phyloP scores from a whole-genome alignment of 1,140 invertebrate genomes.

The Aphelinus atriplicis region DNA sequence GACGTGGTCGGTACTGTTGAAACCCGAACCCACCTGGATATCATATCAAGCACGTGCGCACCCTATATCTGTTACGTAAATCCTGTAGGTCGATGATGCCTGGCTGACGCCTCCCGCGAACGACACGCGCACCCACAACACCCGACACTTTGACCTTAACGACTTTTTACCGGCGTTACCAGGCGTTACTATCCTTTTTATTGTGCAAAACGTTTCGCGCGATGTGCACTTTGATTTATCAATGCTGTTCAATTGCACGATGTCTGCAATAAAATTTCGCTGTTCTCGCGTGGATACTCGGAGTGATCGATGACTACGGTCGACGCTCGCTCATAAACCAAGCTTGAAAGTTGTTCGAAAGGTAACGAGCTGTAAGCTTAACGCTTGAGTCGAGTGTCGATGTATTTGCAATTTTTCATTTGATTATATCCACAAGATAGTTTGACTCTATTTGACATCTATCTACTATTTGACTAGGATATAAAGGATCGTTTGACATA shows the following conservation, averaged over 20 bases:
- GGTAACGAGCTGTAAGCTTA: background rate
- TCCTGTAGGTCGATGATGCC: background rate
- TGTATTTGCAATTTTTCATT: too few relatives aligned
- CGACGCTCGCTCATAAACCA: too few relatives aligned
- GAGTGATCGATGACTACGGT: too few relatives aligned
- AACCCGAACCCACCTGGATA: conserved; percentile 8
- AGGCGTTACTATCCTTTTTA: background rate
- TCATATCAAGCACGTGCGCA: background rate
- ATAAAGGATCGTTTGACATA: too few relatives aligned
- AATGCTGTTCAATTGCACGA: background rate
- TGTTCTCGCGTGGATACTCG: too few relatives aligned
- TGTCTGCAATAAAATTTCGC: background rate
- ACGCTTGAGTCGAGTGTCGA: too few relatives aligned
- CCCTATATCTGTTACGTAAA: conserved; percentile 1
- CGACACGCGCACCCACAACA: background rate
- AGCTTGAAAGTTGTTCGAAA: background rate
- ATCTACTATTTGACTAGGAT: too few relatives aligned
- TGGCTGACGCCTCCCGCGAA: background rate
- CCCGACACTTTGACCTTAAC: conserved; percentile 13
- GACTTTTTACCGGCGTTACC: background rate
- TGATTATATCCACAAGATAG: too few relatives aligned
- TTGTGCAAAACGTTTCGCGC: background rate
- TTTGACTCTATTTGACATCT: too few relatives aligned
- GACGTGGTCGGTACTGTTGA: background rate
- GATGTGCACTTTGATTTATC: background rate